Evolutionary conservation across 2,113 vertebrate genomes (phyloP), one percentile per base, ranked within the genome.

Genomic region (Myotis yumanensis): DNA sequence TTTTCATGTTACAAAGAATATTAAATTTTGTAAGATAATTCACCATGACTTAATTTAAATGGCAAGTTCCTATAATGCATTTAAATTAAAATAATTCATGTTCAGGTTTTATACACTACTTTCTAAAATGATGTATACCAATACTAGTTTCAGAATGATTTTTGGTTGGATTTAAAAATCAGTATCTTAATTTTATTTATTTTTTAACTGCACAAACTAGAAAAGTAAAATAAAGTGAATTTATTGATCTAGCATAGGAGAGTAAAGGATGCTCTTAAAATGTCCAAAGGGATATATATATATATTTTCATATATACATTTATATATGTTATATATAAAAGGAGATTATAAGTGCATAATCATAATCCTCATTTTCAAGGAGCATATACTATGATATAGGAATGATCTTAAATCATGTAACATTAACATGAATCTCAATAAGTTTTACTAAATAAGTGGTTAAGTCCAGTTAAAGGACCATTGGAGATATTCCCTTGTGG

Each of bases 401-500:
- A 87, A 95, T 91, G 37, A 83, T 88, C 72, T 90, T 83, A 93
- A 94, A 82, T 86, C 66, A 85, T 35, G 18, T 82, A 83, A 68
- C 72, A 82, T 89, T 94, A 87, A 93, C 14, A 57, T 43, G 23
- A 92, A 90, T 14, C 82, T 95, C 86, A 85, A 12, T 86, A 95
- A 75, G 20, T 96, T 92, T 95, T 66, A 96, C 94, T 95, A 90
- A 96, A 66, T 77, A 91, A 92, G 52, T 96, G 62, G 68, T 81
- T 93, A 95, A 97, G 76, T 72, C 51, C 72, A 86, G 91, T 94
- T 90, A 95, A 95, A 96, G 73, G 76, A 95, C 93, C 89, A 96
- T 3, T 93, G 92, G 95, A 96, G 90, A 88, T 88, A 96, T 64
- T 95, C 93, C 92, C 87, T 71, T 73, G 35, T 85, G 90, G 86